phyloP scores from a whole-genome alignment of 2,888 invertebrate genomes.

The Polydrusus tereticollis region DNA sequence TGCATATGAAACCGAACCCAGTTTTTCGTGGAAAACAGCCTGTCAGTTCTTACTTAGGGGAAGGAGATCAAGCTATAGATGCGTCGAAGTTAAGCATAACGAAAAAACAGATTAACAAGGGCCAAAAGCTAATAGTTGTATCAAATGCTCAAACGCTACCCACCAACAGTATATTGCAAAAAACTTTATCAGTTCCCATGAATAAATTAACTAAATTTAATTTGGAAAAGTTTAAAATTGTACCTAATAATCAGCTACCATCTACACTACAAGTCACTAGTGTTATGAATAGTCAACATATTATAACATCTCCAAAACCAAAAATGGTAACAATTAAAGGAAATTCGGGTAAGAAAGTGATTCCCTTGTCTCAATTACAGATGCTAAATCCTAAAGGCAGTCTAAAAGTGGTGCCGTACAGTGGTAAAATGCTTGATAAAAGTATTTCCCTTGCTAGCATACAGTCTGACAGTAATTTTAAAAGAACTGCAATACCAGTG shows the following conservation, averaged over 20 bases:
- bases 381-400: conserved; percentile 65
- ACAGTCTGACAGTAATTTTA: conserved; percentile 54
- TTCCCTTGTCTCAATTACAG: conserved; percentile 64
- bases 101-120: conserved; percentile 58
- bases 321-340: conserved; percentile 65
- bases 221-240: conserved; percentile 66
- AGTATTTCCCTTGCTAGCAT: conserved; percentile 46
- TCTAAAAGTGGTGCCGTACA: conserved; percentile 64
- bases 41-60: conserved; percentile 56
- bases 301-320: conserved; percentile 58
- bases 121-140: conserved; percentile 66
- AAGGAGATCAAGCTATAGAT: conserved; percentile 4
- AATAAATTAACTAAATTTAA: conserved; percentile 65
- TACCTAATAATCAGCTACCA: conserved; percentile 57
- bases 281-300: conserved; percentile 52
- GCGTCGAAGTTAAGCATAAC: conserved; percentile 60
- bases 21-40: conserved; percentile 29
- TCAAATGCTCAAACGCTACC: conserved; percentile 64
- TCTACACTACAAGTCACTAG: conserved; percentile 50
- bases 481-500: conserved; percentile 53
- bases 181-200: conserved; percentile 64
- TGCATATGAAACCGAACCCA: conserved; percentile 43
- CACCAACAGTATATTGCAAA: conserved; percentile 64
- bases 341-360: conserved; percentile 62
- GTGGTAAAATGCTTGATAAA: conserved; percentile 63